phyloP scores from a whole-genome alignment of 2,888 invertebrate species.

The Morpho deidamia region DNA sequence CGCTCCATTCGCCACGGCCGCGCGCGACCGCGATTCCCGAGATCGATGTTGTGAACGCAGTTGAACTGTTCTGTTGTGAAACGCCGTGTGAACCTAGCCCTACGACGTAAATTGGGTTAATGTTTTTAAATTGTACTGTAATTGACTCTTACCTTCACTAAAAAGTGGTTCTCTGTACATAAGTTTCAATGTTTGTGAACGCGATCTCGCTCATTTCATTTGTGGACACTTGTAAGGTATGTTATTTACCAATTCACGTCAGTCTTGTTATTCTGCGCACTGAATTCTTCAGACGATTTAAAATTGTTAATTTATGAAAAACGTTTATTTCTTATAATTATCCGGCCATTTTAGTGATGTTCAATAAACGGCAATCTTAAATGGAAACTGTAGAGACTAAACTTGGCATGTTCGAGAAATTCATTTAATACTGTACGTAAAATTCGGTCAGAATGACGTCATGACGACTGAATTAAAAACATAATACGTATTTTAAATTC shows the following conservation, averaged over 20 bases:
- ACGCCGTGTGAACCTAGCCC: slow-evolving; percentile 53
- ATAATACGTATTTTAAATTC: slow-evolving; percentile 58
- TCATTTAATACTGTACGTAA: slow-evolving; percentile 35
- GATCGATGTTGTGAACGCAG: slow-evolving; percentile 53
- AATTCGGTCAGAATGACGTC: slow-evolving; percentile 71
- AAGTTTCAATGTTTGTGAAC: slow-evolving; percentile 32
- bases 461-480: slow-evolving; percentile 69
- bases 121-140: slow-evolving; percentile 40
- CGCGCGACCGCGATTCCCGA: slow-evolving; percentile 42
- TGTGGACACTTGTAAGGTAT: slow-evolving; percentile 50
- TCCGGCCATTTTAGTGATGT: neutral
- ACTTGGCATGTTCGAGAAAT: slow-evolving; percentile 36
- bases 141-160: slow-evolving; percentile 31
- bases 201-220: slow-evolving; percentile 23
- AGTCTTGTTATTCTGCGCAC: slow-evolving; percentile 44
- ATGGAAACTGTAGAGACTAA: slow-evolving; percentile 16
- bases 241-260: slow-evolving; percentile 58
- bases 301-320: slow-evolving; percentile 17
- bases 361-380: neutral
- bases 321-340: neutral
- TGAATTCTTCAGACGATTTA: slow-evolving; percentile 42
- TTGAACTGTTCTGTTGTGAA: slow-evolving; percentile 46
- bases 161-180: slow-evolving; percentile 28
- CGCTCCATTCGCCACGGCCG: slow-evolving; percentile 34
- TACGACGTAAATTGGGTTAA: slow-evolving; percentile 47